Percentiles rank a stretch among this genome's conserved stretches.
These are phyloP conservation scores for Callosobruchus maculatus DNA, from an alignment of 2,888 invertebrate genomes.

Conservation along the genomic window DNA sequence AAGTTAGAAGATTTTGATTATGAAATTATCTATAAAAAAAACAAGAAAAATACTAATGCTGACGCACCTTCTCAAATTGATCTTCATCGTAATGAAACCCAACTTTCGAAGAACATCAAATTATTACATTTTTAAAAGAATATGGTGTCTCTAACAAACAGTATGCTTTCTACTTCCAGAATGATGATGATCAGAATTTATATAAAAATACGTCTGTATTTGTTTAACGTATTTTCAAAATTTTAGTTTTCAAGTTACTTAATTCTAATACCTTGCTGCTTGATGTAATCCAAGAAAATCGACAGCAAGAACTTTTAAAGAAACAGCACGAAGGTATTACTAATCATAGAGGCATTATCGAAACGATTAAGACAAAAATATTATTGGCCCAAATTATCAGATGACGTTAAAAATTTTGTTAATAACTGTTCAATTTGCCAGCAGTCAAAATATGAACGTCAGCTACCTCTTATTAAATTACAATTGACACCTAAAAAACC, in stretches of 20 bases:
- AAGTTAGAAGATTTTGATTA: too few relatives aligned
- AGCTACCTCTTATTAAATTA: slow-evolving; percentile 1
- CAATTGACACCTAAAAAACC: slow-evolving; percentile 17
- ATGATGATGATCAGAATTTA: slow-evolving; percentile 1
- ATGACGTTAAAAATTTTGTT: slow-evolving; percentile 13
- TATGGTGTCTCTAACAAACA: slow-evolving; percentile 4
- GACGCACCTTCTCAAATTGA: too few relatives aligned
- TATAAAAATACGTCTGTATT: slow-evolving; percentile 1
- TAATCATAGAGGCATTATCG: slow-evolving; percentile 21
- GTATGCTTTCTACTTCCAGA: slow-evolving; percentile 3
- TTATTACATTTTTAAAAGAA: slow-evolving; percentile 6
- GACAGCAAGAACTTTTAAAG: slow-evolving; percentile 8
- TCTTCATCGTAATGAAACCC: background rate
- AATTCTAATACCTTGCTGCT: background rate
- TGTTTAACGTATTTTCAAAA: slow-evolving; percentile 4
- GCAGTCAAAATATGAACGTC: background rate
- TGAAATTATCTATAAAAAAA: too few relatives aligned
- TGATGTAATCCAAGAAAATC: slow-evolving; percentile 9
- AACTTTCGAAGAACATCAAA: background rate
- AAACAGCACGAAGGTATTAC: slow-evolving; percentile 13
- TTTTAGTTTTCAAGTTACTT: slow-evolving; percentile 1
- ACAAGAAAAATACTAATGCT: too few relatives aligned
- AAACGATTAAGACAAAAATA: slow-evolving; percentile 16
- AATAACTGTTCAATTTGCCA: slow-evolving; percentile 10
- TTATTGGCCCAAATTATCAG: slow-evolving; percentile 17